Percentiles rank a stretch among this genome's conserved stretches.
These are phyloP conservation scores for Lepidonotus clava DNA, from an alignment of 2,888 invertebrate species.

Conservation along the genomic window DNA sequence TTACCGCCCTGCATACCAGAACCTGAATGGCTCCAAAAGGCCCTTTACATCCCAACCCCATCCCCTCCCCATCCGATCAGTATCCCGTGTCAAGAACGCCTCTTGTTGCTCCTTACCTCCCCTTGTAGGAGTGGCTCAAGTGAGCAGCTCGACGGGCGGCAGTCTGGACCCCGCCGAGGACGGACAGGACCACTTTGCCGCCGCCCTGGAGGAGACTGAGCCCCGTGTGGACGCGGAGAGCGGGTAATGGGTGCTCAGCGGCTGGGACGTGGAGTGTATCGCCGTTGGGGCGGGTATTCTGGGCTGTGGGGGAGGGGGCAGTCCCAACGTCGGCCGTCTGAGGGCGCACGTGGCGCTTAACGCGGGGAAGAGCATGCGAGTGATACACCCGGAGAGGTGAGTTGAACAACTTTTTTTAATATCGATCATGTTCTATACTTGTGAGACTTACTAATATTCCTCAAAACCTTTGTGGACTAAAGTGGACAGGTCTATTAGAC, in stretches of 20 bases:
- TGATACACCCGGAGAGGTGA: constrained; percentile 70
- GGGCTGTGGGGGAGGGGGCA: constrained; percentile 78
- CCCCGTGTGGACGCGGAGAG: constrained; percentile 44
- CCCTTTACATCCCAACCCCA: too few species aligned
- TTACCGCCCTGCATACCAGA: too few species aligned
- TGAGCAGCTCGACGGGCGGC: constrained; percentile 4
- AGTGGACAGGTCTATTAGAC: too few species aligned
- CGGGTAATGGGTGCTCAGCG: constrained; percentile 73
- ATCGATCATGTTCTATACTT: too few species aligned
- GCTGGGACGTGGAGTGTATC: constrained; percentile 76
- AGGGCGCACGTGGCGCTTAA: constrained; percentile 66
- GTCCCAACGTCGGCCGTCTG: constrained; percentile 71
- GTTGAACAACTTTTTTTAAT: too few species aligned
- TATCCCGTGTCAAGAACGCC: too few species aligned
- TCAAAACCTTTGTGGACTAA: too few species aligned
- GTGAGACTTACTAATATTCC: too few species aligned
- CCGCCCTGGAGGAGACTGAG: not conserved
- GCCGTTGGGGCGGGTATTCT: constrained; percentile 76
- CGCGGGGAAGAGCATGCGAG: constrained; percentile 70
- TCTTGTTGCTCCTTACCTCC: too few species aligned
- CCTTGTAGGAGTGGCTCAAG: too few species aligned
- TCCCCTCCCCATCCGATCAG: too few species aligned
- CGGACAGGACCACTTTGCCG: not conserved
- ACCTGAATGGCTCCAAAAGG: too few species aligned
- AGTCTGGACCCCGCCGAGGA: not conserved